A percentile compares a stretch with the other conserved stretches of the same genome.
These are phyloP conservation scores for Patiria miniata DNA, from an alignment of 35 echinoderm and acorn worm species.

Conservation along the genomic window DNA sequence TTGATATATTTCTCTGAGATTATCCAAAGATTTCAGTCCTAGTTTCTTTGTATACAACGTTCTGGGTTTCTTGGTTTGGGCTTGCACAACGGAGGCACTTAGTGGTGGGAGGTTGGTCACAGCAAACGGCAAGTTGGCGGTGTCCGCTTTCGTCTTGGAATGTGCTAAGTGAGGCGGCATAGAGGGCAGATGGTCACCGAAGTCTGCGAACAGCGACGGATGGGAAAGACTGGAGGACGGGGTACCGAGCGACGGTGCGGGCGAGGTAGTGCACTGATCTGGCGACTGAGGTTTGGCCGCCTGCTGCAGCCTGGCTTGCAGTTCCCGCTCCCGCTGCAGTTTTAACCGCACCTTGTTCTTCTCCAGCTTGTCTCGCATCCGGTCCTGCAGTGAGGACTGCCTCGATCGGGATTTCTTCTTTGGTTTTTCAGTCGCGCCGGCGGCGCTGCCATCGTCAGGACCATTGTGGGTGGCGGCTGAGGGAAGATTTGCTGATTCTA, in stretches of 20 bases:
- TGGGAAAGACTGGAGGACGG: constrained; percentile 39
- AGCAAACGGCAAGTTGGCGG: constrained; percentile 41
- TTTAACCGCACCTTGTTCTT: constrained; percentile 67
- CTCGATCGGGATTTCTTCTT: constrained; percentile 5
- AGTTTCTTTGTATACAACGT: constrained; percentile 55
- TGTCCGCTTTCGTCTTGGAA: constrained; percentile 6
- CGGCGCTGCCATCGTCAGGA: not conserved
- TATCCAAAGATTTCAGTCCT: constrained; percentile 66
- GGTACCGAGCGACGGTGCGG: constrained; percentile 18
- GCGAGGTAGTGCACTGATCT: not conserved
- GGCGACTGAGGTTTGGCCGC: not conserved
- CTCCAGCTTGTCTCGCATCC: constrained; percentile 71
- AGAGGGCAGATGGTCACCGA: constrained; percentile 5
- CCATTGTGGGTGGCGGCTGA: not conserved
- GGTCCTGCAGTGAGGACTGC: constrained; percentile 52
- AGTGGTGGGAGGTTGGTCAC: constrained; percentile 36
- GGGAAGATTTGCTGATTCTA: constrained; percentile 6
- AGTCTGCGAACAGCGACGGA: not conserved
- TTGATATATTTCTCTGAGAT: constrained; percentile 65
- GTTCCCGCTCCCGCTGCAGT: constrained; percentile 71
- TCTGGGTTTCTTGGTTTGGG: constrained; percentile 62
- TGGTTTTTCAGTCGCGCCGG: constrained; percentile 12
- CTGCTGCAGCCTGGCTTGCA: constrained; percentile 46
- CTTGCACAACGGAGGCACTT: constrained; percentile 56
- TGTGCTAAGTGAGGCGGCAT: constrained; percentile 22